phyloP scores from a whole-genome alignment of 1,140 invertebrate species.

The Lepidotrigona ventralis region DNA sequence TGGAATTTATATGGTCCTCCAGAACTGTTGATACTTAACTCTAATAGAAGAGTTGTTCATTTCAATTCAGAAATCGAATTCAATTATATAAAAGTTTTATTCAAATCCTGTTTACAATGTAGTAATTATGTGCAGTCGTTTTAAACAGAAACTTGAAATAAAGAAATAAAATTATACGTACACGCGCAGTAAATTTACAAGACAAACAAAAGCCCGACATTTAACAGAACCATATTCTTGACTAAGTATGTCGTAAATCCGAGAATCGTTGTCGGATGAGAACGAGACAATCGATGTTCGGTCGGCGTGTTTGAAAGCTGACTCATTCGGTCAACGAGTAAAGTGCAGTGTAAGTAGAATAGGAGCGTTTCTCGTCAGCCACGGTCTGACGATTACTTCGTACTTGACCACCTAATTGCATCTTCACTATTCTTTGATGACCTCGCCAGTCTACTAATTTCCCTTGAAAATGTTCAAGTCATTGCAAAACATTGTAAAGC shows the following conservation, averaged over 20 bases:
- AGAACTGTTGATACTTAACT: too few relatives aligned
- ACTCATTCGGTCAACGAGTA: slow-evolving; percentile 25
- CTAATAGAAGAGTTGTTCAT: too few relatives aligned
- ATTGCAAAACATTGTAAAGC: neutral
- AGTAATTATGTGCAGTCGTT: neutral
- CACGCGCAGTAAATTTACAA: neutral
- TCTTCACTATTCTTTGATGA: slow-evolving; percentile 1
- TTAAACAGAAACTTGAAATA: neutral
- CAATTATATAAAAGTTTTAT: too few relatives aligned
- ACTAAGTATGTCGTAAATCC: neutral
- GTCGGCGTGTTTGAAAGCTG: slow-evolving; percentile 31
- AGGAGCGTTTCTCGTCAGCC: slow-evolving; percentile 30
- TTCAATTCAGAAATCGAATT: too few relatives aligned
- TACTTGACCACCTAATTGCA: slow-evolving; percentile 36
- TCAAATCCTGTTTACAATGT: too few relatives aligned
- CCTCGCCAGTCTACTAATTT: neutral
- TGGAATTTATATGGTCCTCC: too few relatives aligned
- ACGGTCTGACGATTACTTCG: slow-evolving; percentile 24
- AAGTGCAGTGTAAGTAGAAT: slow-evolving; percentile 41
- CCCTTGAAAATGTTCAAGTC: neutral
- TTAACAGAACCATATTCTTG: too few relatives aligned
- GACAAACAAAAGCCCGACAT: too few relatives aligned
- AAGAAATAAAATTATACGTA: neutral
- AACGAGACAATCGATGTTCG: slow-evolving; percentile 1
- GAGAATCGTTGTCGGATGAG: neutral